Evolutionary conservation across 1,140 invertebrate genomes (phyloP), one percentile per base, ranked within the genome.

Genomic region (Drosophila bocqueti): DNA sequence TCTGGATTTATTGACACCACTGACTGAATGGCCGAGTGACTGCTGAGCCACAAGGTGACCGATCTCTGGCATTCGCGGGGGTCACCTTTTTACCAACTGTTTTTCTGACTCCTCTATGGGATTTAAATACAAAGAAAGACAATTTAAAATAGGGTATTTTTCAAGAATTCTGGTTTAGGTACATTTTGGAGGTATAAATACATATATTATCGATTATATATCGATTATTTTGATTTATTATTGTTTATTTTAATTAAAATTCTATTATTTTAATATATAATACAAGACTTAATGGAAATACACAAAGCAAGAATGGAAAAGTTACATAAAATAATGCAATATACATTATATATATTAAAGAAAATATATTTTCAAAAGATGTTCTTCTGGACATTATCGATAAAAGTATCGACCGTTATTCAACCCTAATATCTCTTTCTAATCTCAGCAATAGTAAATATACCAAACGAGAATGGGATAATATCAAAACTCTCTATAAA

Each of bases 1-100:
- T 80, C 59, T 69, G 75, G 72, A 79, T 80, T 76, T 87, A 82
- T 84, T 86, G 75, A 71, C 63, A 62, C 60, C 50, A 40, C 38
- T 18, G 42, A 61, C 40, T 67, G 83, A 75, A 43, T 79, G 63
- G 38, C 40, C n/a, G 50, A 82, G 77, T 78, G 43, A 40, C 50
- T 47, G 16, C 42, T 40, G 16, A 72, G 46, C 42, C 26, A 62
- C 74, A 84, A 85, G 82, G 79, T 85, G 82, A 85, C 83, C 78
- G 68, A 66, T 69, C 65, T 63, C 5, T 40, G 54, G 36, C 47
- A 24, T 62, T 18, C 16, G 21, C 4, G 26, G 81, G 66, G 80
- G 79, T 78, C 79, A 81, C 52, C 18, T 55, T 55, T 21, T 16
- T 9, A 16, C 15, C 21, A 40, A 16, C 8, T 2, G n/a, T 10